Conservation (phyloP, 2,797 vertebrate species). For the Platalea minor region DNA sequence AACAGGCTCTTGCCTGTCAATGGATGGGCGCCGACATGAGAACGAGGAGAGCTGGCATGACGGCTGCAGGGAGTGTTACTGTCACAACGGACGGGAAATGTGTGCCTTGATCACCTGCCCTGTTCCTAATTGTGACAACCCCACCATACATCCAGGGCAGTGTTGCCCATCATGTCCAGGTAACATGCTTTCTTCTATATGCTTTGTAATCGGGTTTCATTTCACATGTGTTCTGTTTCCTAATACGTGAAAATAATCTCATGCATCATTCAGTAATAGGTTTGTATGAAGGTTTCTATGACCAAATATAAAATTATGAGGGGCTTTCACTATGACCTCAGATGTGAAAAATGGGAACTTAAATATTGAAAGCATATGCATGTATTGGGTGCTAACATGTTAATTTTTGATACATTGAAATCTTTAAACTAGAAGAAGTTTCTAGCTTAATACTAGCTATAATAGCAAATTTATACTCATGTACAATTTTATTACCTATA, state of each 20-base stretch:
- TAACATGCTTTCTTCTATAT: background rate
- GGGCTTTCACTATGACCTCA: background rate
- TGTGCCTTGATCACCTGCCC: slow-evolving; percentile 89
- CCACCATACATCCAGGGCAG: slow-evolving; percentile 83
- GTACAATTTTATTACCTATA: background rate
- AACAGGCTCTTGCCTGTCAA: slow-evolving; percentile 83
- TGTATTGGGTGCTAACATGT: background rate
- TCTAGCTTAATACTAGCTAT: background rate
- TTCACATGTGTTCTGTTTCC: background rate
- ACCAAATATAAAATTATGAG: background rate
- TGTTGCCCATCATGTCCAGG: slow-evolving; percentile 88
- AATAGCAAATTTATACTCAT: background rate
- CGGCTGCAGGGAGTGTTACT: slow-evolving; percentile 90
- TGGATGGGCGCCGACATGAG: slow-evolving; percentile 86
- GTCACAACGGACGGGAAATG: slow-evolving; percentile 86
- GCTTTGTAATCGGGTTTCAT: background rate
- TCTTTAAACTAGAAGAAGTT: background rate
- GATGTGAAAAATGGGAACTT: background rate
- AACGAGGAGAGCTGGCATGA: slow-evolving; percentile 89
- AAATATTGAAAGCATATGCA: background rate
- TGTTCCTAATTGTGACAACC: slow-evolving; percentile 83
- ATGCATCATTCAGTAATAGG: background rate
- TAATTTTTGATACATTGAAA: background rate
- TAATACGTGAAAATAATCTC: background rate
- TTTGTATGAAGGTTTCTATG: background rate